Evolutionary conservation across 2,113 vertebrate species (phyloP).

Genomic region (Prietella phreatophila): DNA sequence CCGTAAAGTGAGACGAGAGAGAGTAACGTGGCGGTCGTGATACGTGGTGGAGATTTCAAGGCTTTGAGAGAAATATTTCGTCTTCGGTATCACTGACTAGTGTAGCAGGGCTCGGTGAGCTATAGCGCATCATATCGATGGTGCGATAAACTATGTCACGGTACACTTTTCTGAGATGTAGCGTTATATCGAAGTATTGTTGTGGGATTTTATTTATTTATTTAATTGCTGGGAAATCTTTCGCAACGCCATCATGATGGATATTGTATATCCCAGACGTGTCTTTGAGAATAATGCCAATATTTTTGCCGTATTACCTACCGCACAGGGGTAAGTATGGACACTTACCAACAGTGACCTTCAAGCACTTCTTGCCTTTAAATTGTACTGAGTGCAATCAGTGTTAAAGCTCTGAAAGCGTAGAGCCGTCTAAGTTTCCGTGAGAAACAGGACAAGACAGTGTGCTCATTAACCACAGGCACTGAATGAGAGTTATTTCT

Average conservation of each 20-base stretch:
- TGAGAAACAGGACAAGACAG: not conserved
- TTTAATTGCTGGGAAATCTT: not conserved
- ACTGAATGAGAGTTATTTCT: constrained; percentile 4
- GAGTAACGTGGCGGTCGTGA: too few relatives aligned
- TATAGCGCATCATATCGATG: not conserved
- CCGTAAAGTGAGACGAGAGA: not conserved
- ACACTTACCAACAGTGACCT: not conserved
- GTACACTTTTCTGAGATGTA: not conserved
- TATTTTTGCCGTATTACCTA: not conserved
- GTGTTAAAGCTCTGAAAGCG: not conserved
- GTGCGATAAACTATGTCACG: not conserved
- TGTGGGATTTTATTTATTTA: not conserved
- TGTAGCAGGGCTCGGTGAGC: not conserved
- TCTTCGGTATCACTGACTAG: not conserved
- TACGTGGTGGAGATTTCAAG: not conserved
- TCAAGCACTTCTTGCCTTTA: not conserved
- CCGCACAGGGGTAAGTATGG: not conserved
- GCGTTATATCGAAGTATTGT: not conserved
- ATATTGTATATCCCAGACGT: not conserved
- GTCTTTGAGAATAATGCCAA: not conserved
- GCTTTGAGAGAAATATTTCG: not conserved
- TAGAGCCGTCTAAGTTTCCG: not conserved
- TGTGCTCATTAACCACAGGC: not conserved
- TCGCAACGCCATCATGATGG: not conserved
- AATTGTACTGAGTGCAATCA: too few relatives aligned